phyloP scores from a whole-genome alignment of 2,113 vertebrate species.

The Xyrauchen texanus region DNA sequence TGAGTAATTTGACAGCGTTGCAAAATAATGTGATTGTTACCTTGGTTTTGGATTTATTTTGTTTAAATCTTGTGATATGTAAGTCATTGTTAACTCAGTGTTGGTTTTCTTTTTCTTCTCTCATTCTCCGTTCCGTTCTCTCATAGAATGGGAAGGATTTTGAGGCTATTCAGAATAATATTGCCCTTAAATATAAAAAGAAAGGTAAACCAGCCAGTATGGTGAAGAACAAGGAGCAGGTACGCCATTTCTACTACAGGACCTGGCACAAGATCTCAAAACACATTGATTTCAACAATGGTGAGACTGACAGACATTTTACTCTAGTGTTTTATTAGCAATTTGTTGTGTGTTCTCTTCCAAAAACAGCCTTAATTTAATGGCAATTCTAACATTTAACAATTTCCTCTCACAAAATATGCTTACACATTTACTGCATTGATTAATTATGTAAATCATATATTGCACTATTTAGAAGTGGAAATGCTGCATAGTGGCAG shows the following conservation, averaged over 20 bases:
- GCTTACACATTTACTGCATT: too few species aligned
- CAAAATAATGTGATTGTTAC: not conserved
- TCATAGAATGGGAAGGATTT: constrained; percentile 95
- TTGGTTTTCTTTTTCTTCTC: not conserved
- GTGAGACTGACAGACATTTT: constrained; percentile 70
- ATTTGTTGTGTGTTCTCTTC: too few species aligned
- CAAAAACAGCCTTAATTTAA: too few species aligned
- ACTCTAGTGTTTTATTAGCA: too few species aligned
- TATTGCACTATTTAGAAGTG: too few species aligned
- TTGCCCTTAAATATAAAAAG: constrained; percentile 96
- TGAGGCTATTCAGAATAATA: constrained; percentile 98
- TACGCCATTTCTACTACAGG: constrained; percentile 98
- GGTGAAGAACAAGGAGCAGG: constrained; percentile 99
- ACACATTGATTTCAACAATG: constrained; percentile 96
- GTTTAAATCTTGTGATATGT: constrained; percentile 79
- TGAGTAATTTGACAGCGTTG: not conserved
- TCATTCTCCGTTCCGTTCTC: not conserved
- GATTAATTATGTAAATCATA: too few species aligned
- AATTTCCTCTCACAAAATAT: too few species aligned
- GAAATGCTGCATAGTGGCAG: too few species aligned
- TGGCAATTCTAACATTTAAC: too few species aligned
- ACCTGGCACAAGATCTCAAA: constrained; percentile 99
- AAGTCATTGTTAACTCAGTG: constrained; percentile 76
- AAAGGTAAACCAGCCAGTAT: constrained; percentile 96
- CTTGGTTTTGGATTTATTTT: constrained; percentile 62